Conservation (phyloP, 2,113 vertebrate species). For the Anguilla japonica region DNA sequence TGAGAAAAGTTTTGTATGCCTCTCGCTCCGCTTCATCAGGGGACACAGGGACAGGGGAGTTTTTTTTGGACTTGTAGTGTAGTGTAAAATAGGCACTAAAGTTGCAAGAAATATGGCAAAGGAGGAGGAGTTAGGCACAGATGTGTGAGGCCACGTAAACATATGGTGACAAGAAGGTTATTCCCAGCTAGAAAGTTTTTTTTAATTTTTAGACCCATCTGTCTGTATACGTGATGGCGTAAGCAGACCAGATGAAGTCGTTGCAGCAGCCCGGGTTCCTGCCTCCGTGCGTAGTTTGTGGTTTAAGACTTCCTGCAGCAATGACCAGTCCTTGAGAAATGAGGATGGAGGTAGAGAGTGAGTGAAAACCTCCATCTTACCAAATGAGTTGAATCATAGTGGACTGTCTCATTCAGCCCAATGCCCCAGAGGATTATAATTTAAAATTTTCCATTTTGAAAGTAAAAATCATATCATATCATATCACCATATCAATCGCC, state of each 20-base stretch:
- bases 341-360: not conserved
- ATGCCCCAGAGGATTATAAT: not conserved
- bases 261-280: conserved; percentile 55
- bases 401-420: not conserved
- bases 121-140: no score
- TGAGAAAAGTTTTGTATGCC: not conserved
- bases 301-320: conserved; percentile 59
- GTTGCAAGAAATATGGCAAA: no score
- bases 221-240: not conserved
- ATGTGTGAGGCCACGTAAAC: no score
- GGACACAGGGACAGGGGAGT: no score
- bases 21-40: no score
- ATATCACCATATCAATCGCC: no score
- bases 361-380: not conserved
- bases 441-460: not conserved
- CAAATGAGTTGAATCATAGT: not conserved
- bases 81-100: no score
- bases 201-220: no score
- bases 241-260: conserved; percentile 23
- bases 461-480: no score
- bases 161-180: no score
- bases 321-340: conserved; percentile 51
- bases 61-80: no score
- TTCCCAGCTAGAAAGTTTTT: no score
- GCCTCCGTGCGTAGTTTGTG: conserved; percentile 36